Conservation (phyloP, 2,113 vertebrate species). For the Zosterops hypoxanthus region DNA sequence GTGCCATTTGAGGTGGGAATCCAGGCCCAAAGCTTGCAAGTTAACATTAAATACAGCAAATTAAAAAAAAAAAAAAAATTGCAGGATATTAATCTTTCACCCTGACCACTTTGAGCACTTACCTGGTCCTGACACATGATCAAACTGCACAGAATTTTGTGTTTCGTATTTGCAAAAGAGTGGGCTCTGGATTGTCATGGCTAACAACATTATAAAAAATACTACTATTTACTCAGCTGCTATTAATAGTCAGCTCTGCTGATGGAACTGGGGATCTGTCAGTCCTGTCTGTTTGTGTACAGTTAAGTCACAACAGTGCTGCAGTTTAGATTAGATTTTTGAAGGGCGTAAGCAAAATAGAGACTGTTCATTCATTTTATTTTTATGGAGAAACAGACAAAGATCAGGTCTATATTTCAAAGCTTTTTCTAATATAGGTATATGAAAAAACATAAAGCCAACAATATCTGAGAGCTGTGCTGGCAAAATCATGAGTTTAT, state of each 20-base stretch:
- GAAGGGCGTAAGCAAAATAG: not conserved
- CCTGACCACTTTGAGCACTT: not conserved
- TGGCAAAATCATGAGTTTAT: constrained; percentile 1
- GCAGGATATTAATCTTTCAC: not conserved
- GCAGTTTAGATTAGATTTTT: not conserved
- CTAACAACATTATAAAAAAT: not conserved
- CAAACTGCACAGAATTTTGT: rapidly evolving
- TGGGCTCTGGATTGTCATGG: not conserved
- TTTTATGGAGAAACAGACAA: not conserved
- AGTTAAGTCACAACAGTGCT: not conserved
- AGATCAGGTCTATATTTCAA: not conserved
- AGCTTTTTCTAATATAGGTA: not conserved
- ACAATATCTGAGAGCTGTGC: not conserved
- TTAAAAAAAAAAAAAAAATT: not conserved
- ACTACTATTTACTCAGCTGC: not conserved
- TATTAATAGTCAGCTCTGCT: not conserved
- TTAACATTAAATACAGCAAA: not conserved
- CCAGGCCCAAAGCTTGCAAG: not conserved
- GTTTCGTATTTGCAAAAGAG: not conserved
- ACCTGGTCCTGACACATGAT: not conserved
- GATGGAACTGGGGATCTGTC: not conserved
- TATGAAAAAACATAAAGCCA: not conserved
- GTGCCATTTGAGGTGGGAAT: not conserved
- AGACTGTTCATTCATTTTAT: constrained; percentile 1
- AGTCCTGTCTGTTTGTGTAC: constrained; percentile 3